phyloP scores from a whole-genome alignment of 1,140 invertebrate genomes.

The Drosophila orena region DNA sequence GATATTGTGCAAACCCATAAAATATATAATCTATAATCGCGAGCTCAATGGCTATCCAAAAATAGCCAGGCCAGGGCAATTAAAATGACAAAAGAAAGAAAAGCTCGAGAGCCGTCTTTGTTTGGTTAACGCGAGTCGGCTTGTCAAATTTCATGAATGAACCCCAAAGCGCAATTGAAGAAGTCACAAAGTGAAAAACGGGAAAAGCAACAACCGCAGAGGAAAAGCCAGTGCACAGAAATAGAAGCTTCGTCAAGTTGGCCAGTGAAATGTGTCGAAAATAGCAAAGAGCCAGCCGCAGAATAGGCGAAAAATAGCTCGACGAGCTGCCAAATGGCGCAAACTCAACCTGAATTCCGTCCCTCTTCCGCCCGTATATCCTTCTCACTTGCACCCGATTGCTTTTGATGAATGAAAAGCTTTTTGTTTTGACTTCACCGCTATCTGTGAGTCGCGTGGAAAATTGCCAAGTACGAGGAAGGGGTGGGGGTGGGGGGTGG shows the following conservation, averaged over 20 bases:
- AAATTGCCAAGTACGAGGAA: conserved; percentile 3
- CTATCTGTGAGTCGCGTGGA: conserved; percentile 44
- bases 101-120: conserved; percentile 63
- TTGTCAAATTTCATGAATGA: conserved; percentile 80
- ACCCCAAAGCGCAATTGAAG: conserved; percentile 63
- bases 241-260: conserved; percentile 73
- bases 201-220: conserved; percentile 28
- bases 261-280: conserved; percentile 44
- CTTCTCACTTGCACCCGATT: conserved; percentile 44
- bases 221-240: conserved; percentile 31
- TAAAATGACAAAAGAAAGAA: conserved; percentile 59
- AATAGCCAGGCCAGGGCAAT: conserved; percentile 58
- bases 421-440: conserved; percentile 65
- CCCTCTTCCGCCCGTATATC: conserved; percentile 16
- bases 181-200: conserved; percentile 31
- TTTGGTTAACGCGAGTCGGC: conserved; percentile 48
- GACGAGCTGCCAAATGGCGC: conserved; percentile 61
- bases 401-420: conserved; percentile 81
- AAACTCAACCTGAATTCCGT: conserved; percentile 55
- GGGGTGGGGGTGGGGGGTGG: too few species aligned
- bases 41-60: conserved; percentile 37
- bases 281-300: conserved; percentile 48
- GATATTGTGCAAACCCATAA: not conserved
- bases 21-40: conserved; percentile 2
- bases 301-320: conserved; percentile 67